phyloP scores from a whole-genome alignment of 1,140 invertebrate genomes.

The Eriosoma lanigerum region DNA sequence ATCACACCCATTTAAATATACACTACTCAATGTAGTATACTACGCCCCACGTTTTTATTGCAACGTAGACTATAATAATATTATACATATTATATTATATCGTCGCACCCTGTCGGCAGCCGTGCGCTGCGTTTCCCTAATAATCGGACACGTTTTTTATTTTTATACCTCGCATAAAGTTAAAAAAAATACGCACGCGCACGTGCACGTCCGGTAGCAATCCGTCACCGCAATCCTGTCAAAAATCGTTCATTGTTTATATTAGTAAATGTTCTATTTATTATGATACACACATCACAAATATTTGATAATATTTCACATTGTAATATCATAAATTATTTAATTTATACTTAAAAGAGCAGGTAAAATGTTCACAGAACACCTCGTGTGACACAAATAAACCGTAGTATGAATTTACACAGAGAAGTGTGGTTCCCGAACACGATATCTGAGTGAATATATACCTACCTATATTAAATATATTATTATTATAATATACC shows the following conservation, averaged over 20 bases:
- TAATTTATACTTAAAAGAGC: too few relatives aligned
- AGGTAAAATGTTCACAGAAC: too few relatives aligned
- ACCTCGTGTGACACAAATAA: too few relatives aligned
- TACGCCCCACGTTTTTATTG: background rate
- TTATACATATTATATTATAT: background rate
- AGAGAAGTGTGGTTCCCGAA: too few relatives aligned
- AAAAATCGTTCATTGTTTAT: constrained; percentile 19
- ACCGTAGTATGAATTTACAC: too few relatives aligned
- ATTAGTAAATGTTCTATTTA: too few relatives aligned
- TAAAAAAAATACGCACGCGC: background rate
- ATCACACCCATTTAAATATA: constrained; percentile 45
- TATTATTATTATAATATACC: too few relatives aligned
- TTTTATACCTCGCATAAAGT: background rate
- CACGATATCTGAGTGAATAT: too few relatives aligned
- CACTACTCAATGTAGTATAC: constrained; percentile 10
- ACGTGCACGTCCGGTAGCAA: constrained; percentile 31
- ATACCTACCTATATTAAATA: too few relatives aligned
- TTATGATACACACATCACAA: too few relatives aligned
- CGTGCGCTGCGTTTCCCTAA: constrained; percentile 28
- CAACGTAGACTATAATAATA: background rate
- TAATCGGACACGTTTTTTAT: background rate
- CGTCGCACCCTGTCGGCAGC: constrained; percentile 16
- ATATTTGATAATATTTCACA: too few relatives aligned
- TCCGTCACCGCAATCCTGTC: background rate
- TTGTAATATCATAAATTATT: too few relatives aligned